Percentiles rank a stretch among this genome's conserved stretches.
Conservation (phyloP, 2,113 vertebrate species). For the Erythrocebus patas region DNA sequence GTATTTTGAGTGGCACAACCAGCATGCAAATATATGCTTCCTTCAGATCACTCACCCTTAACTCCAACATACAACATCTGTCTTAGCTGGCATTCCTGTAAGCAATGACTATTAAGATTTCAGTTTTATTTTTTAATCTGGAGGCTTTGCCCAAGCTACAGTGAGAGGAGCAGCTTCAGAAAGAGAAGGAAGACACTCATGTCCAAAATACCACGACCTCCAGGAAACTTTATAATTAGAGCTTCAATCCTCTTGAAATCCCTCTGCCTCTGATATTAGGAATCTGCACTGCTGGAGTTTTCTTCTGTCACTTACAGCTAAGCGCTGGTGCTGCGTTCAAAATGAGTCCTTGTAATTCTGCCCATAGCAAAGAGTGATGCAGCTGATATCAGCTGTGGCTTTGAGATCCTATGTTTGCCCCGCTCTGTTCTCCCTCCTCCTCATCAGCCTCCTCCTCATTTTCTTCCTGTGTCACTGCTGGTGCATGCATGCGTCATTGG, state of each 20-base stretch:
- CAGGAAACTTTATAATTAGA: background rate
- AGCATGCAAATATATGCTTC: background rate
- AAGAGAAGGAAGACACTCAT: background rate
- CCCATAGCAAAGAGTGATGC: background rate
- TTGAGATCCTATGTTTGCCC: background rate
- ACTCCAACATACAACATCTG: background rate
- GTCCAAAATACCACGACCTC: background rate
- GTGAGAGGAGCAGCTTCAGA: background rate
- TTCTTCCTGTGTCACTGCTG: conserved; percentile 5
- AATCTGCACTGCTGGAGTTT: background rate
- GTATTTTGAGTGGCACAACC: background rate
- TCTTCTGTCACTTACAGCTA: background rate
- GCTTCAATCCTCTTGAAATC: background rate
- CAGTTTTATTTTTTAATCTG: background rate
- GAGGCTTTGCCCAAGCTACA: background rate
- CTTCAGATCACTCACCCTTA: background rate
- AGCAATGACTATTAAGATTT: background rate
- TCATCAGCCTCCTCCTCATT: background rate
- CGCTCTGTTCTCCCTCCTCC: conserved; percentile 10
- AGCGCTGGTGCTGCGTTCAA: background rate
- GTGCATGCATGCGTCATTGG: conserved; percentile 66
- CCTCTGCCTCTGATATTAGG: background rate
- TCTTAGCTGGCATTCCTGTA: background rate
- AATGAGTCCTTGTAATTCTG: background rate
- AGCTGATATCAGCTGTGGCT: background rate